phyloP scores from a whole-genome alignment of 2,113 vertebrate species.

The Corythaixoides concolor region DNA sequence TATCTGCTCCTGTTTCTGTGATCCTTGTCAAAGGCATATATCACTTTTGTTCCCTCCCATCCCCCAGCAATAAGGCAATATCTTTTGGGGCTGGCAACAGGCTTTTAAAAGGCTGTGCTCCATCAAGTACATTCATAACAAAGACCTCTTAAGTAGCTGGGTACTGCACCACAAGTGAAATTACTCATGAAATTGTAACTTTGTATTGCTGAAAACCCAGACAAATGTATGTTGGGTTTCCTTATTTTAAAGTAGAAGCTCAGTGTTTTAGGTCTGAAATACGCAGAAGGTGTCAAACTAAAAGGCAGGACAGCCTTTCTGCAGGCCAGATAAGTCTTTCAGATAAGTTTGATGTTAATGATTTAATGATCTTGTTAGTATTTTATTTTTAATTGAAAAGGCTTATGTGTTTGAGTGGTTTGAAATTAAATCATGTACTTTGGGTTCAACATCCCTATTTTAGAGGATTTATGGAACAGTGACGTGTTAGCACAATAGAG shows the following conservation, averaged over 20 bases:
- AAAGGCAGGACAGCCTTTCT: background rate
- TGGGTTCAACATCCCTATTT: background rate
- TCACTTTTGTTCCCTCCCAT: background rate
- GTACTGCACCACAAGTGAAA: background rate
- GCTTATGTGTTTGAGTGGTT: background rate
- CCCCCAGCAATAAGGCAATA: background rate
- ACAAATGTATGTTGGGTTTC: background rate
- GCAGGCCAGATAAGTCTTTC: background rate
- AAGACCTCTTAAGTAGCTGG: background rate
- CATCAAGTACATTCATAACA: background rate
- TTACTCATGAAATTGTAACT: background rate
- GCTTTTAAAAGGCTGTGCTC: background rate
- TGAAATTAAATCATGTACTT: background rate
- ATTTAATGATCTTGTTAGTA: background rate
- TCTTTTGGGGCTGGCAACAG: background rate
- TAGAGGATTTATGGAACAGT: background rate
- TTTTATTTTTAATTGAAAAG: background rate
- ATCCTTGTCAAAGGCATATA: background rate
- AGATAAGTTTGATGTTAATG: background rate
- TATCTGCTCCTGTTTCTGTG: background rate
- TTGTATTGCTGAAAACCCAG: background rate
- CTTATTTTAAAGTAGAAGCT: background rate
- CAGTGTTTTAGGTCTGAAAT: background rate
- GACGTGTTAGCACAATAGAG: background rate
- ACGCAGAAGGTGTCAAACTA: background rate